Base-by-base conservation (phyloP, 2,113 vertebrate genomes). In the Semnornis frantzii region DNA sequence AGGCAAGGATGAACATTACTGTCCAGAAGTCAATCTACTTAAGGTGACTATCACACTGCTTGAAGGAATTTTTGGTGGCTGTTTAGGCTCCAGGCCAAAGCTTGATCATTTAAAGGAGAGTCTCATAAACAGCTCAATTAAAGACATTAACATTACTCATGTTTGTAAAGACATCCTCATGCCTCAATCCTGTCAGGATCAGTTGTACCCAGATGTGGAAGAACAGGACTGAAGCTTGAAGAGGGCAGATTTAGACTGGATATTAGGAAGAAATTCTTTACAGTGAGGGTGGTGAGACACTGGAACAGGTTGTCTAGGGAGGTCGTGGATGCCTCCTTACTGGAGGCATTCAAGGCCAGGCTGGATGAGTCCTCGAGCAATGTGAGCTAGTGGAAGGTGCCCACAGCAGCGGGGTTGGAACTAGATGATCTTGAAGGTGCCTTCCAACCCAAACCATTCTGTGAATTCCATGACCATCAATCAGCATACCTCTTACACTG, bases 401-500 rank as follows among this genome's bases (percentile, higher is more conserved):
- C 23, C 50, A 52, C 24, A 23, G 50, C 50, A 52, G 12, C 3
- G 23, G 50, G 50, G 23, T 52, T 52, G 50, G 23, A 52, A 24
- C 50, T 52, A 25, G 50, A 25, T 52, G 50, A 52, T 52, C 50
- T 52, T 25, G 12, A 24, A 52, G 50, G 50, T 25, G 23, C 50
- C 23, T 52, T 52, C 23, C 50, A 52, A 52, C 50, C 23, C 23
- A 52, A 24, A 24, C 23, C 12, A 52, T 52, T 12, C 50, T 52
- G 50, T 52, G 50, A 52, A 24, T 52, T 25, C 48, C 4, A 64
- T 50, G 37, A 37, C 7, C 68, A 62, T 14, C 92, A 46, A 15
- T 62, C 73, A 72, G 90, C 91, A n/a, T 97, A 98, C 98, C 98
- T 98, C 97, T 98, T 85, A 98, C 98, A 96, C 98, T 98, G 97